phyloP scores from a whole-genome alignment of 2,113 vertebrate genomes.

The Ptychochromis oligacanthus region DNA sequence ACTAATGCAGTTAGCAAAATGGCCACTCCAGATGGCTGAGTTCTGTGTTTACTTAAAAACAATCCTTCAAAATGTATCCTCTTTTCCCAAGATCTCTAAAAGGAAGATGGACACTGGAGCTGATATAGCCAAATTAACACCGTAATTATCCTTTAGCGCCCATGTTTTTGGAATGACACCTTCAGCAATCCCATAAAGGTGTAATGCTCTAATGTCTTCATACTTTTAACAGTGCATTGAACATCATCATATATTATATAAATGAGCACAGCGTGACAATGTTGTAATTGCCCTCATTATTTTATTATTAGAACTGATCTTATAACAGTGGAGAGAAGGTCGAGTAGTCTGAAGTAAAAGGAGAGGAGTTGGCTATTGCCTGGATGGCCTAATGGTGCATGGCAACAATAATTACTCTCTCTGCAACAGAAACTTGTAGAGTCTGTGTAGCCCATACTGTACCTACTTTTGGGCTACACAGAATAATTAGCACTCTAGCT shows the following conservation, averaged over 20 bases:
- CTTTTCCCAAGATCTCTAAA: not conserved
- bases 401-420: conserved; percentile 44
- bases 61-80: not conserved
- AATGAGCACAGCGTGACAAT: not conserved
- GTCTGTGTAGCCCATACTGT: conserved; percentile 10
- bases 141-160: not conserved
- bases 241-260: not conserved
- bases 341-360: not conserved
- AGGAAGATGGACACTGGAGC: not conserved
- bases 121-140: not conserved
- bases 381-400: conserved; percentile 50
- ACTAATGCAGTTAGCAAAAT: not conserved
- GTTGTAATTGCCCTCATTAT: conserved; percentile 15
- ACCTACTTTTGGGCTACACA: conserved; percentile 6
- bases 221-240: not conserved
- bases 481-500: conserved; percentile 26
- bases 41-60: not conserved
- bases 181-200: conserved; percentile 3
- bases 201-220: not conserved
- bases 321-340: not conserved
- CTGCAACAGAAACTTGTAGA: conserved; percentile 23
- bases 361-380: conserved; percentile 19
- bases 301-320: not conserved
- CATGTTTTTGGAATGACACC: not conserved
- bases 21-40: not conserved